These are phyloP conservation scores for Orgyia antiqua DNA, from an alignment of 2,888 invertebrate species.

Conservation along the genomic window DNA sequence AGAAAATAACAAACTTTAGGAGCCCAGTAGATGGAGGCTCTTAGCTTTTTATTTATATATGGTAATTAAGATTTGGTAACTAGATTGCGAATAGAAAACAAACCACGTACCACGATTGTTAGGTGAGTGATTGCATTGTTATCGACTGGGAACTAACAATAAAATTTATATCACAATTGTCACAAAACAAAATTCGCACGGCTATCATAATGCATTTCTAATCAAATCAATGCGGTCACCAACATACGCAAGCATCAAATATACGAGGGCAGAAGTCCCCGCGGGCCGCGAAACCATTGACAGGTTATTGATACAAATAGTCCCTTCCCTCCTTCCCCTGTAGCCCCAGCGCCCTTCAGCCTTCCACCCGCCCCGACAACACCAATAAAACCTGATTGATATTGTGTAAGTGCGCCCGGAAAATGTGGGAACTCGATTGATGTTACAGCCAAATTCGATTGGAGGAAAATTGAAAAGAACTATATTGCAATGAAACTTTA, in stretches of 20 bases:
- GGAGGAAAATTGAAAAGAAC: constrained; percentile 76
- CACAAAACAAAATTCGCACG: constrained; percentile 45
- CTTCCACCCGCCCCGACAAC: constrained; percentile 57
- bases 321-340: constrained; percentile 47
- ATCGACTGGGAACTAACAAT: no score
- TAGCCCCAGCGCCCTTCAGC: constrained; percentile 33
- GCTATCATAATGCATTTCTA: constrained; percentile 53
- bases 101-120: no score
- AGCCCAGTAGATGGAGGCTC: no score
- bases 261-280: constrained; percentile 59
- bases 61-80: no score
- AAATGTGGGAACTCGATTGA: constrained; percentile 79
- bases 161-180: constrained; percentile 6
- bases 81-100: no score
- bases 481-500: constrained; percentile 31
- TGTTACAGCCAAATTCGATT: constrained; percentile 76
- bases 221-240: constrained; percentile 70
- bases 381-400: constrained; percentile 79
- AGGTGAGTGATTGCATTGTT: no score
- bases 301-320: constrained; percentile 79
- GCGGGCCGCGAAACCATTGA: constrained; percentile 71
- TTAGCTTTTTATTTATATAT: no score
- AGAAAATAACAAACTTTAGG: no score
- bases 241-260: constrained; percentile 51
- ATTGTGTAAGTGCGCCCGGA: constrained; percentile 77